Base-by-base conservation (phyloP, 2,113 vertebrate species). In the Carassius gibelio region DNA sequence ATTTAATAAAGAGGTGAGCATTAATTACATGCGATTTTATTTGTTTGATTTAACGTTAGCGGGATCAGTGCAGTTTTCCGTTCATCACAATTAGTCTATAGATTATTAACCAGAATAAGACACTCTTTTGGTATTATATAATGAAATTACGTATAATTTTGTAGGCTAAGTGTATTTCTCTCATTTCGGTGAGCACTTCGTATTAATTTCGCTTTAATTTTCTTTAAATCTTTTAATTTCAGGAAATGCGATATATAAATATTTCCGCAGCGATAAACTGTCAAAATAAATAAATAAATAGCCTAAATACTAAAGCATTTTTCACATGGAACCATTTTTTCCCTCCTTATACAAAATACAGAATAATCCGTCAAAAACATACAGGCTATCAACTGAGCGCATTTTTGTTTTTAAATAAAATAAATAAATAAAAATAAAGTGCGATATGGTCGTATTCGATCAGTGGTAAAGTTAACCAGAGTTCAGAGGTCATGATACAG, bases 1-100 rank as follows among this genome's bases (percentile, higher is more conserved):
- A 98, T 98, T 96, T 97, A 97, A 98, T 97, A 97, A 97, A 97
- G 95, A 95, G 95, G 95, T 42, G 95, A 94, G 95, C 95, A 97
- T 96, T 96, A 97, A 97, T 97, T 95, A 96, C 95, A 96, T 94
- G 94, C 94, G 4, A 97, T 48, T 97, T 96, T 96, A 97, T 96
- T 97, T 97, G 96, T 96, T 95, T 96, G 94, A 96, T 97, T 96
- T 96, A 96, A 96, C 95, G 96, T 94, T 94, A 15, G 95, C 95
- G 94, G 5, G 13, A 5, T 62, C 57, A 45, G 5, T 62, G 42
- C 21, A 45, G 21, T 19, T 76, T 34, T 34, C 2, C 5, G 30
- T 0, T 5, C 9, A 34, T 19, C 50, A 19, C 26, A 34, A 36
- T 14, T 14, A 42, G 4, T 15, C 52, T 55, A 10, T 30, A 30